phyloP scores from a whole-genome alignment of 35 echinoderm and acorn worm species.

The Ptychodera flava region DNA sequence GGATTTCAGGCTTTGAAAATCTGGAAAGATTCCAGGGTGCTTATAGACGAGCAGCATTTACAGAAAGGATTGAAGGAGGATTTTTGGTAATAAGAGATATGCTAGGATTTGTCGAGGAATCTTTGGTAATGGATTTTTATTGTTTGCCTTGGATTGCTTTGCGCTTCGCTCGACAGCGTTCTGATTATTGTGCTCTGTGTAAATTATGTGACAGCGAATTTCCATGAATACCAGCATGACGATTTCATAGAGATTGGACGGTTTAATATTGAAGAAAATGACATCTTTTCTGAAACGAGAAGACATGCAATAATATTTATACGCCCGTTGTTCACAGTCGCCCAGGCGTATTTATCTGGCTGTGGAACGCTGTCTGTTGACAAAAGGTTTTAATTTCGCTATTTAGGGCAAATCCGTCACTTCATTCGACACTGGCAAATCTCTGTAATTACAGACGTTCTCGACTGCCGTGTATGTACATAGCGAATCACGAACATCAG shows the following conservation, averaged over 20 bases:
- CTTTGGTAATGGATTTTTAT: not conserved
- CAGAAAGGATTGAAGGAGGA: not conserved
- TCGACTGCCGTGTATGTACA: too few species aligned
- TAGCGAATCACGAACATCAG: too few species aligned
- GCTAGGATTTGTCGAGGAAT: not conserved
- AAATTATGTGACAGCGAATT: not conserved
- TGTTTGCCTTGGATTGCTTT: not conserved
- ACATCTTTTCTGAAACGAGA: not conserved
- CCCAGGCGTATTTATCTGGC: not conserved
- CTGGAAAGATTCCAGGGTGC: too few species aligned
- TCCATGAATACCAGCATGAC: not conserved
- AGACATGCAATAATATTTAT: not conserved
- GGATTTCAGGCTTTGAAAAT: too few species aligned
- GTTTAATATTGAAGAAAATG: not conserved
- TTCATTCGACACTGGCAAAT: not conserved
- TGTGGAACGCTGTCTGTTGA: not conserved
- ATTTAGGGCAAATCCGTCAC: not conserved
- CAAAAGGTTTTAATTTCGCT: not conserved
- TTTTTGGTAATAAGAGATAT: too few species aligned
- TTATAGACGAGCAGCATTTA: too few species aligned
- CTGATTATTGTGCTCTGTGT: not conserved
- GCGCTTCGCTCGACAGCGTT: not conserved
- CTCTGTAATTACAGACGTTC: too few species aligned
- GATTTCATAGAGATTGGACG: not conserved
- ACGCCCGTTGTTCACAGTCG: not conserved